Percentiles rank a stretch among this genome's conserved stretches.
These are phyloP conservation scores for Neotragus pygmaeus DNA, from an alignment of 2,113 vertebrate species.

Conservation along the genomic window DNA sequence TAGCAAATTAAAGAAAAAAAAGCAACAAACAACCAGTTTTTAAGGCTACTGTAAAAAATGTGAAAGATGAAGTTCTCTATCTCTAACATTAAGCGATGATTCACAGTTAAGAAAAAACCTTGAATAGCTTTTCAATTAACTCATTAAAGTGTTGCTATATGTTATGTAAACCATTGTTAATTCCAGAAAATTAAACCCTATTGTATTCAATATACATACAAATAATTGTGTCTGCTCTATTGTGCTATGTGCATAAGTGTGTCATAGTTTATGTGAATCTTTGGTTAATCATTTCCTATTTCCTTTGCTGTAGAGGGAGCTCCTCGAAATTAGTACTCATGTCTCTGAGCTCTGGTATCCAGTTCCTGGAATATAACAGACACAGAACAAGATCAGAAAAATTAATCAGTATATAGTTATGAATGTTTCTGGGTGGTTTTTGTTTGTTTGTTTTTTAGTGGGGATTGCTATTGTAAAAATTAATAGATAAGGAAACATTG, in stretches of 20 bases:
- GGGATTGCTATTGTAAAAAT: neutral
- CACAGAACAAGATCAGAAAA: neutral
- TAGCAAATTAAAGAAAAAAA: neutral
- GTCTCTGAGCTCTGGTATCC: neutral
- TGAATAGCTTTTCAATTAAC: slow-evolving; percentile 1
- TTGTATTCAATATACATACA: neutral
- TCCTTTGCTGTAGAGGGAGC: neutral
- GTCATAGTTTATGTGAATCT: neutral
- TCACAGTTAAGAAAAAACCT: neutral
- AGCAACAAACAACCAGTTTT: neutral
- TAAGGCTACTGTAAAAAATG: neutral
- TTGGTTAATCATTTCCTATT: neutral
- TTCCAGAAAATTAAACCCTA: neutral
- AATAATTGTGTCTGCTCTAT: neutral
- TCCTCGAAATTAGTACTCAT: neutral
- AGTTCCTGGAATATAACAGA: neutral
- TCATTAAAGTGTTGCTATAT: neutral
- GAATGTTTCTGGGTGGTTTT: neutral
- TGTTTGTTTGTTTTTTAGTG: neutral
- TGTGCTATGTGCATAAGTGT: neutral
- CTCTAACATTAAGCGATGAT: neutral
- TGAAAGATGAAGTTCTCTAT: neutral
- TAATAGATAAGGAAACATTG: neutral
- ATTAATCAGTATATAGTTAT: neutral
- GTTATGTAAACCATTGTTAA: neutral